Base-by-base conservation (phyloP, 1,140 invertebrate genomes). In the Dendroctonus ponderosae region DNA sequence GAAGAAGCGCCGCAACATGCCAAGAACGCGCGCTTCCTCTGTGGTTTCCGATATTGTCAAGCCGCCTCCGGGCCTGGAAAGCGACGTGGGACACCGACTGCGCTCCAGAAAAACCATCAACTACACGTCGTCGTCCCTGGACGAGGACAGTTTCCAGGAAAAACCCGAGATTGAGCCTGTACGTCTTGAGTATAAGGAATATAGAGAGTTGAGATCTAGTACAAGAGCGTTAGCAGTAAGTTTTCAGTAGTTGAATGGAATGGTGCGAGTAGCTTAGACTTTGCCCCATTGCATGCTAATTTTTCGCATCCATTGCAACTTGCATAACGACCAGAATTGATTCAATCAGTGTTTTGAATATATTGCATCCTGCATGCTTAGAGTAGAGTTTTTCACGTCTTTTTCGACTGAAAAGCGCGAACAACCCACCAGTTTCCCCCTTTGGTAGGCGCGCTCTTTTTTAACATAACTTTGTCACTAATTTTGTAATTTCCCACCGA, bases 141-240 rank as follows among this genome's bases (percentile, higher is more conserved):
- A 75, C 12, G 77, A 78, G 9, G 76, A 78, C 49, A 73, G 71
- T 70, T 66, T 70, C 15, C 70, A 72, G 53, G 71, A 72, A 1
- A 72, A 72, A 53, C 66, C 58, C 7, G 61, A 68, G 42, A 57
- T 66, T 46, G 63, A 68, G 51, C 57, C 59, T 54, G 54, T 62
- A 56, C 62, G 59, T 63, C 54, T 57, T 48, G 61, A 68, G 49
- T 68, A 68, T 61, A 70, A 70, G 61, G 72, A 73, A 40, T 69
- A 68, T 66, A 62, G 69, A 52, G 71, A 72, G 57, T 66, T 74
- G 63, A 65, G 71, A 58, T 74, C 72, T 49, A 74, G 69, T 65
- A 67, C 72, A 46, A 62, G 71, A 64, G 62, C 70, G 53, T 71
- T 71, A 69, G 69, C 71, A 5, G 72, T 74, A 70, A 72, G 64